Base-by-base conservation (phyloP, 2,113 vertebrate species). In the Hoplias malabaricus region DNA sequence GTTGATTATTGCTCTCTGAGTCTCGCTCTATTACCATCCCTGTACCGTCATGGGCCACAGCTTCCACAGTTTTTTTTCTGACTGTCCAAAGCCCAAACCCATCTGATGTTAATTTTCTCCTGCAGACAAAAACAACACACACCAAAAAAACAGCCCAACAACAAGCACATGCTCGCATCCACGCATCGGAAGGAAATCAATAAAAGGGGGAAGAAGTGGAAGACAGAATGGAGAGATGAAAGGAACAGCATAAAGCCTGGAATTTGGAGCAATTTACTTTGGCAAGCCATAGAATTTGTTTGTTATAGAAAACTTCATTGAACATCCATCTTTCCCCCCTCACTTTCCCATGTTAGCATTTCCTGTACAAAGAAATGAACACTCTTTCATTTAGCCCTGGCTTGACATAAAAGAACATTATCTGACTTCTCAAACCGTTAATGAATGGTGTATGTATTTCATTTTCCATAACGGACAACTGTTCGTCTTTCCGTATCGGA, bases 31-130 rank as follows among this genome's bases (percentile, higher is more conserved):
- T 73, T 69, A 54, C 12, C 23, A 34, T 36, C 76, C 13, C 62
- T 73, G 68, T 63, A 46, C 46, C 29, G 33, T 53, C 65, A 57
- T 72, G 73, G 61, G 71, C 70, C 21, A 48, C 21, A 43, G 61
- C 23, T 43, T 59, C 59, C 16, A 56, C 46, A 4, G 61, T 75
- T 77, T 69, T 68, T n/a, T 50, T 71, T 73, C 57, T 2, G 69
- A 50, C 69, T 25, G 43, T 79, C 57, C 69, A n/a, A 34, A 77
- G 69, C 57, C 69, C 38, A 65, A n/a, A 43, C 84, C 82, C 92
- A 92, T 88, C 86, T 92, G 92, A 92, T 84, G 79, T 83, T 83
- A 90, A 91, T 93, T 89, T 91, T 88, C 87, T 86, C 78, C 77
- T 84, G 53, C 56, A 87, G 82, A 86, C 82, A 80, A 83, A 79